Evolutionary conservation across 2,888 invertebrate species (phyloP), one percentile per base, ranked within the genome.

Genomic region (Eupithecia abbreviata): DNA sequence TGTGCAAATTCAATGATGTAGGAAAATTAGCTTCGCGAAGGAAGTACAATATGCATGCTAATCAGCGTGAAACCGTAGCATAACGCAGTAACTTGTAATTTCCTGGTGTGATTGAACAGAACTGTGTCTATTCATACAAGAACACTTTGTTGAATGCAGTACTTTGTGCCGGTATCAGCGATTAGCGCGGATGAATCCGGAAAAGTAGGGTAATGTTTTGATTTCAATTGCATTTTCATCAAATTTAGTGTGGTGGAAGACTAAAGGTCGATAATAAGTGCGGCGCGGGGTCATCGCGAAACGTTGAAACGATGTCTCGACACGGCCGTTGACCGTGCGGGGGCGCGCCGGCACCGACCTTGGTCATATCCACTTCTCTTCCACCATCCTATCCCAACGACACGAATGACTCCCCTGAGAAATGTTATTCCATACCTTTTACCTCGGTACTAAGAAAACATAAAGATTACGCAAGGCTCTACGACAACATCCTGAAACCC

Each of bases 251-350:
- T 83, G 85, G 85, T 83, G 85, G 86, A 90, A 91, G 90, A 91
- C 90, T 88, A 89, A 86, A 87, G 85, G 87, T 94, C 93, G 90
- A 93, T 93, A 93, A 89, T 83, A 91, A 89, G 83, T 89, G 86
- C 87, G 90, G 85, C 86, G 90, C 90, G 88, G 89, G 87, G 88
- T 89, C 86, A 87, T 86, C 82, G 85, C 85, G 88, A 89, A 90
- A 86, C 89, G 89, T 89, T 88, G 88, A 86, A 89, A 87, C 89
- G 88, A 87, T 86, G 90, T 86, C 89, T 88, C 86, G 87, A 81
- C 87, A 80, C 90, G 92, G 93, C 89, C 93, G 90, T 92, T 94
- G 92, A 93, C 94, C 92, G 91, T 85, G 87, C 88, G 90, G 88
- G 88, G 90, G 91, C 89, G 90, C 89, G 90, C 86, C 90, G 85